These are phyloP conservation scores for Pammene aurita DNA, from an alignment of 2,888 invertebrate species.

Conservation along the genomic window DNA sequence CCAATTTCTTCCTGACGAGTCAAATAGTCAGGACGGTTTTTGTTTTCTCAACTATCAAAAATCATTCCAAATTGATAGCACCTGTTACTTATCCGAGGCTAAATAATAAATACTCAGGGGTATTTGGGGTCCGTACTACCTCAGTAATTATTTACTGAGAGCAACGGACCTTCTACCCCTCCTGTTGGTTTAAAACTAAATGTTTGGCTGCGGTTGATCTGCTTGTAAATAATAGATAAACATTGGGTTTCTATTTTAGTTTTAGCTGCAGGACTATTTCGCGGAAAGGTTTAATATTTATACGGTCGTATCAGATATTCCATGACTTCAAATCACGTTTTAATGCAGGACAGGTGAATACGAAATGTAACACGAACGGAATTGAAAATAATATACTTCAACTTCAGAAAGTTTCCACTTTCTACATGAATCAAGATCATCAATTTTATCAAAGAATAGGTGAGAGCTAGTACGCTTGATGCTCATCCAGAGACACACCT, in stretches of 20 bases:
- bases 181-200: neutral
- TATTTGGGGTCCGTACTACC: neutral
- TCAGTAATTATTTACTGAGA: constrained; percentile 20
- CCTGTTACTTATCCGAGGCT: neutral
- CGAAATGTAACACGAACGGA: too few relatives aligned
- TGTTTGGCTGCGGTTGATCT: constrained; percentile 14
- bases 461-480: neutral
- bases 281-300: constrained; percentile 4
- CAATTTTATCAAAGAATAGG: too few relatives aligned
- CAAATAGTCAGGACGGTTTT: too few relatives aligned
- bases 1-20: too few relatives aligned
- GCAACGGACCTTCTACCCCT: constrained; percentile 7
- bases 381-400: too few relatives aligned
- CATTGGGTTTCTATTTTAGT: constrained; percentile 7
- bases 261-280: neutral
- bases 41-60: neutral
- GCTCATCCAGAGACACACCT: neutral
- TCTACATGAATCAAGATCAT: too few relatives aligned
- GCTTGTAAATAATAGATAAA: constrained; percentile 23
- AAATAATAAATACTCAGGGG: neutral
- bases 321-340: constrained; percentile 12
- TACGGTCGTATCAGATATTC: constrained; percentile 1
- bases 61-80: neutral
- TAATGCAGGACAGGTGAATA: neutral
- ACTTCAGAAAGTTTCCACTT: too few relatives aligned